Evolutionary conservation across 2,888 invertebrate species (phyloP), one percentile per base, ranked within the genome.

Genomic region (Dryadula phaetusa): DNA sequence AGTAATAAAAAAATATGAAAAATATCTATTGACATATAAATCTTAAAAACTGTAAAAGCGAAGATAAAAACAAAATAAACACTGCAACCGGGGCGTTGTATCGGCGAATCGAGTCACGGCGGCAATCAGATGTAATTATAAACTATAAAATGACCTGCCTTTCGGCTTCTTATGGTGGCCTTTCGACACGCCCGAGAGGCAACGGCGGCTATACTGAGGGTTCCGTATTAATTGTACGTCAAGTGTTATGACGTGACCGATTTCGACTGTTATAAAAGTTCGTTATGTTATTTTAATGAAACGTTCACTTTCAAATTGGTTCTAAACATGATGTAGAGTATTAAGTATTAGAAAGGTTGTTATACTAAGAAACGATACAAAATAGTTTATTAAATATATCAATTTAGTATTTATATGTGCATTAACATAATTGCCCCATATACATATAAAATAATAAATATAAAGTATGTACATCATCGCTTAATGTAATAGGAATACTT

Each of bases 61-160:
- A 37, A 40, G 53, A 64, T 67, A 70, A 72, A 70, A 74, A 75
- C 64, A 72, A 71, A 77, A 75, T 74, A 74, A 79, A 78, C 76
- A 79, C 61, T 74, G 75, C 77, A 75, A 75, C 74, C 71, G 75
- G 69, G 67, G 69, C 66, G 67, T 71, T 71, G 73, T 77, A 71
- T 75, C 79, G 77, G 80, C 82, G 82, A 82, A 85, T 80, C 82
- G 80, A 70, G 74, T 79, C 85, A 84, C 85, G 87, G 72, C 81
- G 81, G 84, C 88, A 87, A 90, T 90, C 86, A 86, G 76, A 70
- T 72, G 88, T 89, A 92, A 92, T 92, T 92, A 92, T 91, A 89
- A 90, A 88, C 90, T 88, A 91, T 92, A 92, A 92, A 91, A 87
- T 80, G 84, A 83, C 78, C 80, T 79, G 76, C 81, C 85, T 90